These are phyloP conservation scores for Catamblyrhynchus diadema DNA, from an alignment of 2,797 vertebrate species.

Conservation along the genomic window DNA sequence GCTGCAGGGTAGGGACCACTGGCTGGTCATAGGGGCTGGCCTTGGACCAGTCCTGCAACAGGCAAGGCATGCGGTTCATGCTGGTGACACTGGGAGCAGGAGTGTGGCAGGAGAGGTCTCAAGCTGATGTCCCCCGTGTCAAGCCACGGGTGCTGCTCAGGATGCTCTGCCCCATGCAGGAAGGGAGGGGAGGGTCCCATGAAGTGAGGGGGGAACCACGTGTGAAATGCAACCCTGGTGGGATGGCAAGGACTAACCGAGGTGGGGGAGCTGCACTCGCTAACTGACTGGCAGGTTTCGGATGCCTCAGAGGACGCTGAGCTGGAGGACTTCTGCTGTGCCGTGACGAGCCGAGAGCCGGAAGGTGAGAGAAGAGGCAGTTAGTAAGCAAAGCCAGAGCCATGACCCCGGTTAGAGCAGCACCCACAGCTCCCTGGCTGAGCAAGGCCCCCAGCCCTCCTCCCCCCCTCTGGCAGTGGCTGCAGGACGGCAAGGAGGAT, in stretches of 20 bases:
- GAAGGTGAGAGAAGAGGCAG: slow-evolving; percentile 50
- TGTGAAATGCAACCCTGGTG: not conserved
- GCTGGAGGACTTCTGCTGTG: slow-evolving; percentile 93
- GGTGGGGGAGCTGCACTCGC: slow-evolving; percentile 97
- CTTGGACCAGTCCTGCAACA: slow-evolving; percentile 91
- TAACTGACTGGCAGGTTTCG: slow-evolving; percentile 96
- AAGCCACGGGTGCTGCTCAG: rapidly evolving
- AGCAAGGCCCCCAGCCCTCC: not conserved
- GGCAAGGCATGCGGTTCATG: not conserved
- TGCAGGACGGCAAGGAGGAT: not conserved
- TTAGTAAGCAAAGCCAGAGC: slow-evolving; percentile 30
- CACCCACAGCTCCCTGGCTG: not conserved
- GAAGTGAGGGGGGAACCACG: not conserved
- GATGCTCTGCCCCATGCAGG: not conserved
- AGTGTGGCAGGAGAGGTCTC: not conserved
- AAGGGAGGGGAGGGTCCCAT: not conserved
- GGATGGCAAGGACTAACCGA: slow-evolving; percentile 84
- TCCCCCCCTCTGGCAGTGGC: not conserved
- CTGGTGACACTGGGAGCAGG: rapidly evolving
- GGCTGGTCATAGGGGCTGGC: slow-evolving; percentile 85
- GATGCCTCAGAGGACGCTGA: slow-evolving; percentile 97
- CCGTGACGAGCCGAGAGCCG: not conserved
- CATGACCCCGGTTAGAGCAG: not conserved
- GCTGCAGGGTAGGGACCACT: slow-evolving; percentile 79
- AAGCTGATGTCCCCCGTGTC: rapidly evolving